These are phyloP conservation scores for Thymelicus sylvestris DNA, from an alignment of 2,888 invertebrate species.

Conservation along the genomic window DNA sequence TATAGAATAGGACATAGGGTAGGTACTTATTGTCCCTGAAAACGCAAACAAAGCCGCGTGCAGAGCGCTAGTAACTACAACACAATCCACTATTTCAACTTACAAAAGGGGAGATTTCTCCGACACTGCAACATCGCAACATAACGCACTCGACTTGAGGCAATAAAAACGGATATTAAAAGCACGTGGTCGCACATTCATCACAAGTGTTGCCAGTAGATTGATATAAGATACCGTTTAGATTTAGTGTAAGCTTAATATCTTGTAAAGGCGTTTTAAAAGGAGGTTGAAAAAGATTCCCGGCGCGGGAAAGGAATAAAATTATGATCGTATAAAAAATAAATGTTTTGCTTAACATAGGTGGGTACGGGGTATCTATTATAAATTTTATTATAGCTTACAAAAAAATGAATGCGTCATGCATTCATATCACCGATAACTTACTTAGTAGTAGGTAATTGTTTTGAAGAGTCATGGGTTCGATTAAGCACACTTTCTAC, in stretches of 20 bases:
- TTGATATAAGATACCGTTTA: constrained; percentile 60
- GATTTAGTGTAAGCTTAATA: constrained; percentile 26
- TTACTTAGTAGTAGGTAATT: no score
- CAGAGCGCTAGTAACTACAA: background rate
- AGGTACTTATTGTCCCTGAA: no score
- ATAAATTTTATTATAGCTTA: no score
- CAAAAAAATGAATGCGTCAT: no score
- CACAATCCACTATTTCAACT: constrained; percentile 22
- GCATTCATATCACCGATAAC: no score
- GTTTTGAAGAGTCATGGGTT: no score
- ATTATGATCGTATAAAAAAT: constrained; percentile 7
- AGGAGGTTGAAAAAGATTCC: background rate
- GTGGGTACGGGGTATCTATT: no score
- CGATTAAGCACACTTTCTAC: no score
- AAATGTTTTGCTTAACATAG: background rate
- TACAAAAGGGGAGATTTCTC: constrained; percentile 31
- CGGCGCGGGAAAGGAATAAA: background rate
- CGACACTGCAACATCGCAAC: constrained; percentile 21
- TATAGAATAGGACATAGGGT: no score
- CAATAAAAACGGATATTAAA: constrained; percentile 62
- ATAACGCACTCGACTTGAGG: constrained; percentile 36
- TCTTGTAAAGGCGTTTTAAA: constrained; percentile 23
- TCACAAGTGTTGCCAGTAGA: constrained; percentile 66
- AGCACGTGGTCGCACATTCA: constrained; percentile 56
- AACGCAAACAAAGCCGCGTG: no score